Evolutionary conservation across 2,888 invertebrate genomes (phyloP).

Genomic region (Patella ulyssiponensis): DNA sequence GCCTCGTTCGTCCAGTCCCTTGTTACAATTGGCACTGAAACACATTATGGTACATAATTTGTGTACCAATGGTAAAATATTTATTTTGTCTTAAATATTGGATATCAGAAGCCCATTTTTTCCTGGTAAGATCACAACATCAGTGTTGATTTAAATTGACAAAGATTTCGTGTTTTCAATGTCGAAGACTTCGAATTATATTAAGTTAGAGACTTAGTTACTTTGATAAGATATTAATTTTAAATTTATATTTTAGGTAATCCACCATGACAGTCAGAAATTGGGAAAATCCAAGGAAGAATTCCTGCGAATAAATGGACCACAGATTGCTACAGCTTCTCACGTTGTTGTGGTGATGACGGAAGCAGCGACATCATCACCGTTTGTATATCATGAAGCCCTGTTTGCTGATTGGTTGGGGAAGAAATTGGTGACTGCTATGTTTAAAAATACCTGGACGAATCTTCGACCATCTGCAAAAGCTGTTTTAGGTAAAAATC

Average conservation of each 20-base stretch:
- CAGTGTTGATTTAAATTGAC: too few relatives aligned
- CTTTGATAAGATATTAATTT: too few relatives aligned
- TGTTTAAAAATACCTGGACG: constrained; percentile 69
- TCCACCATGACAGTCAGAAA: constrained; percentile 65
- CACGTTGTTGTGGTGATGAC: constrained; percentile 67
- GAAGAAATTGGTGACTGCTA: constrained; percentile 66
- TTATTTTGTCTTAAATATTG: too few relatives aligned
- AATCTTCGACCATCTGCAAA: constrained; percentile 61
- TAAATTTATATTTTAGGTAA: constrained; percentile 48
- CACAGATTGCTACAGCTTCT: constrained; percentile 61
- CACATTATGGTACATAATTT: too few relatives aligned
- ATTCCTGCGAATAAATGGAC: constrained; percentile 67
- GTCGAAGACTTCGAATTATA: too few relatives aligned
- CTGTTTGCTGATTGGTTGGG: constrained; percentile 71
- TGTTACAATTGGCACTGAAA: too few relatives aligned
- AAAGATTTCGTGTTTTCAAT: too few relatives aligned
- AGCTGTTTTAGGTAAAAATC: constrained; percentile 65
- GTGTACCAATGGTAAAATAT: too few relatives aligned
- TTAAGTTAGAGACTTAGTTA: too few relatives aligned
- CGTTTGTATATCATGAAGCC: constrained; percentile 69
- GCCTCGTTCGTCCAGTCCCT: too few relatives aligned
- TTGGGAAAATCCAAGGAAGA: constrained; percentile 69
- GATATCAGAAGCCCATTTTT: too few relatives aligned
- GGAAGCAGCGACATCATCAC: constrained; percentile 60
- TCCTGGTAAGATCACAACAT: too few relatives aligned